Evolutionary conservation across 2,113 vertebrate species (phyloP), one percentile per base, ranked within the genome.

Genomic region (Hippocampus comes): DNA sequence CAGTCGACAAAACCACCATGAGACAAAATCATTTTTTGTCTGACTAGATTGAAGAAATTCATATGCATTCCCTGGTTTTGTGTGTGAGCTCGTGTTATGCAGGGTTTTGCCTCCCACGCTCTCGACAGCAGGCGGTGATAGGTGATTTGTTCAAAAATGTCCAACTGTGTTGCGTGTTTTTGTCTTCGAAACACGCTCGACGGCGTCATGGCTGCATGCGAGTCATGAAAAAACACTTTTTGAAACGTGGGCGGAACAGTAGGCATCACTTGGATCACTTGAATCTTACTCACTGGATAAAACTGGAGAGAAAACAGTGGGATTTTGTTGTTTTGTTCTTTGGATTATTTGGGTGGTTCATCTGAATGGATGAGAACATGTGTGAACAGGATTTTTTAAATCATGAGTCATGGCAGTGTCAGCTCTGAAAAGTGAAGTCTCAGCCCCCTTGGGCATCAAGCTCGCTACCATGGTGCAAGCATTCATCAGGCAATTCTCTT

Each of bases 191-290:
- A 74, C 70, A 71, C 49, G 79, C 73, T 65, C 76, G 57, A 63
- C 72, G 75, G 71, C 61, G 71, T 87, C 86, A 89, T 46, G 59
- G 78, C 78, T 76, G 70, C 18, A 21, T 91, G n/a, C 91, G 91
- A 92, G 72, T 92, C 89, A 92, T 2, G 11, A 10, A 4, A 10
- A 27, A 15, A 59, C 48, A 79, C 78, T 79, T 84, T 75, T 75
- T 74, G 57, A 73, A 42, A 78, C 61, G 88, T 86, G 86, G 81
- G 87, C 61, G 86, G 78, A 75, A 78, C 48, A 74, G 78, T 69
- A 82, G 77, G 34, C 71, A 70, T 75, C 66, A 66, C 75, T 75
- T 14, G 23, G 53, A 51, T 83, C 48, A 72, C 77, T 23, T 12
- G 18, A 80, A 80, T 76, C 68, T 75, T 70, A 71, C 73, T 78